A percentile compares a stretch with the other conserved stretches of the same genome.
These are phyloP conservation scores for Aporrectodea caliginosa DNA, from an alignment of 1,140 invertebrate species.

Conservation along the genomic window DNA sequence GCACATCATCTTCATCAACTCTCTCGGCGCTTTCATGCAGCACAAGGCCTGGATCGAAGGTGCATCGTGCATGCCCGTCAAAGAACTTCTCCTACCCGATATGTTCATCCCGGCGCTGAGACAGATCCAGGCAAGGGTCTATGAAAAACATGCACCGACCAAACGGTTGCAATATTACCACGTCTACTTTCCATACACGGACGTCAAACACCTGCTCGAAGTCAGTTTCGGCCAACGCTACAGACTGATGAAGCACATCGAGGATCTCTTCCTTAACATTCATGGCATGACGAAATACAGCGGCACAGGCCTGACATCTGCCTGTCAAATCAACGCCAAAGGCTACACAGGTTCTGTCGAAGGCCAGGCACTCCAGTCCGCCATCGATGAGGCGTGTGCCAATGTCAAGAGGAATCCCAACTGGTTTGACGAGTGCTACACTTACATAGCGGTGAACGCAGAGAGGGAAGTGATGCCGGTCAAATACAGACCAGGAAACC, in stretches of 20 bases:
- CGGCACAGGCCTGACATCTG: background rate
- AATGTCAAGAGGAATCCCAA: background rate
- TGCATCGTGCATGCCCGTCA: background rate
- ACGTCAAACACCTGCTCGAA: background rate
- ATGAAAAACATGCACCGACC: background rate
- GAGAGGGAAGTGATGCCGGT: too few species aligned
- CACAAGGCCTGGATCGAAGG: background rate
- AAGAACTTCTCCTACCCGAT: background rate
- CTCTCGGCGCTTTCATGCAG: background rate
- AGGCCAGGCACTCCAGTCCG: background rate
- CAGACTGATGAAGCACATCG: background rate
- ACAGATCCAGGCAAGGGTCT: background rate
- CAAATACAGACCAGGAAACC: too few species aligned
- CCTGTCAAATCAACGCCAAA: background rate
- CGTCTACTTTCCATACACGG: background rate
- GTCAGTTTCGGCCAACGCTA: background rate
- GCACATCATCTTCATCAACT: background rate
- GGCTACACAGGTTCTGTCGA: background rate
- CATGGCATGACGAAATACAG: background rate
- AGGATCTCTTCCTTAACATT: background rate
- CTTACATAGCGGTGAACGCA: too few species aligned
- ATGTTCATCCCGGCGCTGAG: background rate
- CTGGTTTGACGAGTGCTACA: background rate
- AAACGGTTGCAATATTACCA: background rate
- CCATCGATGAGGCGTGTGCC: background rate